Evolutionary conservation across 2,888 invertebrate species (phyloP), one percentile per base, ranked within the genome.

Genomic region (Eretmocerus hayati): DNA sequence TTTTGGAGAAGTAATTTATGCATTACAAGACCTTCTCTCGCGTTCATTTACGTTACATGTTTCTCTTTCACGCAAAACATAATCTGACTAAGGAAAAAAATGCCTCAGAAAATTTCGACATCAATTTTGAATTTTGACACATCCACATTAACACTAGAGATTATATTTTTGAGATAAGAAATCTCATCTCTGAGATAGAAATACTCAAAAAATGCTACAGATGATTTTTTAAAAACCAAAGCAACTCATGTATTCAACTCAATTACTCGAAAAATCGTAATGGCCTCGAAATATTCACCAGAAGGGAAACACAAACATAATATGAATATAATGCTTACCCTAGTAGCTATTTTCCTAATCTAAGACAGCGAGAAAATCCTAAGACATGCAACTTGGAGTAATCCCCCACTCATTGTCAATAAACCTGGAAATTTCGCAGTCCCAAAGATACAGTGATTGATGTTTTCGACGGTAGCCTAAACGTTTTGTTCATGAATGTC

Each of bases 81-180:
- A 68, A 61, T 52, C 60, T 56, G 60, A 60, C 63, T 58, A 67
- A 64, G 63, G 62, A 67, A 68, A 59, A 55, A 63, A 61, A 59
- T 64, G 58, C 62, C 58, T 58, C 54, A 65, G 60, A 66, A 65
- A 66, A 64, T 59, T 58, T 63, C 61, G 58, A 63, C 62, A 62
- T 64, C 60, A 70, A 70, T 70, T 70, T 70, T 69, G 70, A 70
- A 70, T 70, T 70, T 70, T 68, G 69, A 64, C 64, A 64, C 65
- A 59, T 65, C 64, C 65, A 63, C 65, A 64, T 67, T 61, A 54
- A 54, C 46, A 54, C 60, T 58, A 56, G 54, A 58, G 57, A 62
- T 64, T 64, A 64, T 64, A 62, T 57, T 55, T 56, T 63, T 56
- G 64, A 65, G 64, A 64, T 63, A 65, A 64, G 63, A 60, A 61